Evolutionary conservation across 2,113 vertebrate genomes (phyloP).

Genomic region (Proteles cristata): DNA sequence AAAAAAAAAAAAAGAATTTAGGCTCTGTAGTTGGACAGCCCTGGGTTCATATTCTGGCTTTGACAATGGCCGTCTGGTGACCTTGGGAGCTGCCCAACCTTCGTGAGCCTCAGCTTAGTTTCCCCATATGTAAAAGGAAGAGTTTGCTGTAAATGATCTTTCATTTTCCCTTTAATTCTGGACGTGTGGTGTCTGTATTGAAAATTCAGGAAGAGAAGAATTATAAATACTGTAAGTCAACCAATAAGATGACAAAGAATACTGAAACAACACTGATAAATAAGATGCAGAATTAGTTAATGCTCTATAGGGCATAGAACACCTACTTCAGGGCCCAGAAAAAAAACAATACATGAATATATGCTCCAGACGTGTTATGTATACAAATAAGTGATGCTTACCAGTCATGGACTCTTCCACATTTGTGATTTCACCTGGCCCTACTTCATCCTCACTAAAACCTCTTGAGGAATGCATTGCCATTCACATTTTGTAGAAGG

Average conservation of each 20-base stretch:
- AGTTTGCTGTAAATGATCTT: neutral
- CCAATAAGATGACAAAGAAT: neutral
- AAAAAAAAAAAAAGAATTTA: too few species aligned
- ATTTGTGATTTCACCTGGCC: neutral
- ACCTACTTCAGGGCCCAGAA: neutral
- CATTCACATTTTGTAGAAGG: neutral
- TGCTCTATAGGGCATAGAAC: neutral
- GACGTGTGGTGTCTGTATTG: neutral
- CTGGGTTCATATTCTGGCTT: neutral
- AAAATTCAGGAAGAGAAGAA: neutral
- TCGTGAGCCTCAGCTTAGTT: neutral
- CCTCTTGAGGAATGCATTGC: neutral
- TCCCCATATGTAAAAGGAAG: neutral
- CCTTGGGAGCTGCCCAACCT: neutral
- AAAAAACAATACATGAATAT: neutral
- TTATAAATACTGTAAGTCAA: neutral
- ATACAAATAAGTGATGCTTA: neutral
- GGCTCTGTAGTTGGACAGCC: neutral
- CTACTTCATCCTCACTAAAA: neutral
- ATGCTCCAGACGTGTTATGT: neutral
- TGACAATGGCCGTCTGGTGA: neutral
- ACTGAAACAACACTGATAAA: neutral
- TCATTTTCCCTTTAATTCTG: constrained; percentile 28
- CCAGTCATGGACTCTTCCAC: neutral
- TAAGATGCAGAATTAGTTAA: neutral